A percentile compares a stretch with the other conserved stretches of the same genome.
Evolutionary conservation across 2,888 invertebrate species (phyloP).

Genomic region (Agonopterix alstromeriana): DNA sequence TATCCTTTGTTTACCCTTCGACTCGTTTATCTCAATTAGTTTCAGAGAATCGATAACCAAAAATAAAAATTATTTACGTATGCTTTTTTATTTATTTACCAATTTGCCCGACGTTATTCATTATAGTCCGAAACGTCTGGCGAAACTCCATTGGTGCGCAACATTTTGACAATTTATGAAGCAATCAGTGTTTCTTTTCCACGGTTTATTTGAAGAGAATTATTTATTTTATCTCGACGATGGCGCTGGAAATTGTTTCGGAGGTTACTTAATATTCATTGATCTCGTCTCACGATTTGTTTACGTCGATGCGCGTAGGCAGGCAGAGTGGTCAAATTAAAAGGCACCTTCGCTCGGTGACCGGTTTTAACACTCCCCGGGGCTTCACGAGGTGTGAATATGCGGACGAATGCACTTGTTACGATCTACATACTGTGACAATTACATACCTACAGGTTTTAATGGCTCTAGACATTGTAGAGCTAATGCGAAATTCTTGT

Average conservation of each 20-base stretch:
- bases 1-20: no score
- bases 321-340: slow-evolving; percentile 47
- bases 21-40: slow-evolving; percentile 42
- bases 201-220: slow-evolving; percentile 56
- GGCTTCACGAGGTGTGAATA: slow-evolving; percentile 63
- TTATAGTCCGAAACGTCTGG: slow-evolving; percentile 41
- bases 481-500: slow-evolving; percentile 9
- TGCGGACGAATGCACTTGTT: slow-evolving; percentile 41
- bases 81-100: slow-evolving; percentile 42
- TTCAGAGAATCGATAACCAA: slow-evolving; percentile 33
- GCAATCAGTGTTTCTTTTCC: slow-evolving; percentile 62
- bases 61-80: slow-evolving; percentile 22
- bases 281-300: slow-evolving; percentile 65
- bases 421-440: slow-evolving; percentile 42
- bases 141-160: slow-evolving; percentile 44
- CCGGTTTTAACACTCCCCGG: slow-evolving; percentile 50
- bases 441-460: slow-evolving; percentile 24
- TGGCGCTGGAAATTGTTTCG: slow-evolving; percentile 60
- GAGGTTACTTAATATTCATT: slow-evolving; percentile 69
- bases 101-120: slow-evolving; percentile 54
- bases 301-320: slow-evolving; percentile 48
- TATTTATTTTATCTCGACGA: slow-evolving; percentile 59
- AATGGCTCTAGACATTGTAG: slow-evolving; percentile 5
- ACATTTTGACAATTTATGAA: slow-evolving; percentile 67
- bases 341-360: slow-evolving; percentile 20